Evolutionary conservation across 2,888 invertebrate species (phyloP), one percentile per base, ranked within the genome.

Genomic region (Troides aeacus): DNA sequence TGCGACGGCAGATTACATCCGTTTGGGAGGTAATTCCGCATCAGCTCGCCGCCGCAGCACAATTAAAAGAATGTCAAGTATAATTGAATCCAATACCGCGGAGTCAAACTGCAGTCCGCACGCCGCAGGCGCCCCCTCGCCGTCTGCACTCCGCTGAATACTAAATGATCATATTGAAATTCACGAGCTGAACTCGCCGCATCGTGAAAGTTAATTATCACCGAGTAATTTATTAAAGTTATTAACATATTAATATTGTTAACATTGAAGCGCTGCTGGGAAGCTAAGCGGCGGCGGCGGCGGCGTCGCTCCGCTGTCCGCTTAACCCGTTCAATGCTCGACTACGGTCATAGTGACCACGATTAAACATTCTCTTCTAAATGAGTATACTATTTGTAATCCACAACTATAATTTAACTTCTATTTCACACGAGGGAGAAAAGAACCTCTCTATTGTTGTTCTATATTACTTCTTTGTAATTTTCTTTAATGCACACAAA

Each of bases 221-320:
- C 23, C 62, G 36, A 56, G 64, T 69, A 46, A 71, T 69, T 66
- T 71, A 70, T 71, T 72, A 70, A 70, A 24, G 39, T 50, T 70
- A 72, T 72, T 72, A 70, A 66, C 66, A 72, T 72, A 68, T 63
- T 72, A 69, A 69, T 69, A 62, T 66, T 66, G 57, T 68, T 57
- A 70, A 62, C 2, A 58, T 59, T 56, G 63, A 24, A 58, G 59
- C 62, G n/a, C 66, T 42, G 63, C 66, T 70, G 66, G 60, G 66
- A 66, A 70, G 63, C 53, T 59, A 53, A 23, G 24, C 59, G 39
- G 59, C 53, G 59, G 59, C 61, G 53, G 60, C 23, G 46, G 21
- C 21, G 21, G 21, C 21, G 21, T 21, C 21, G 21, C 21, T 21
- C 21, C 30, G 30, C 5, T 30, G 30, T 3, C 2, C 30, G 30